Percentiles rank a stretch among this genome's conserved stretches.
phyloP scores from a whole-genome alignment of 2,888 invertebrate genomes.

The Cephus sareptanus region DNA sequence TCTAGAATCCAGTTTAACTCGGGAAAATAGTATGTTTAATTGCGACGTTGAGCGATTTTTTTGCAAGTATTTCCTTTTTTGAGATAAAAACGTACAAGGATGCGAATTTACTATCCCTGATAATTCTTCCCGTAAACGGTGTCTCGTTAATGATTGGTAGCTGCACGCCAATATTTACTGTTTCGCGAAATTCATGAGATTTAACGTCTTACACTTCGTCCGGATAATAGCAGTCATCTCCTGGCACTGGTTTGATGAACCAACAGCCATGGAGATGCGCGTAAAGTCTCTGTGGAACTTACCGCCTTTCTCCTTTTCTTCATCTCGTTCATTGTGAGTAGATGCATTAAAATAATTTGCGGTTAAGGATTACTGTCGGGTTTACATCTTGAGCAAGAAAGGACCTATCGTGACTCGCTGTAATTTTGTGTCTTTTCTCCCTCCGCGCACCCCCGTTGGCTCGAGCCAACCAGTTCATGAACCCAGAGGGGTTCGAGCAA shows the following conservation, averaged over 20 bases:
- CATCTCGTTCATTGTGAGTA: neutral
- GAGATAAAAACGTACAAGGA: no score
- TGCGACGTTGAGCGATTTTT: no score
- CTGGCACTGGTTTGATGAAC: neutral
- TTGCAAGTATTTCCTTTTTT: no score
- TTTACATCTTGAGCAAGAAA: slow-evolving; percentile 1
- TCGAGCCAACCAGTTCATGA: neutral
- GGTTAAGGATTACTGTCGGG: slow-evolving; percentile 15
- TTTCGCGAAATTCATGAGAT: slow-evolving; percentile 28
- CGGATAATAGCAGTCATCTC: neutral
- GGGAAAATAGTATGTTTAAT: no score
- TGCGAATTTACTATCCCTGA: neutral
- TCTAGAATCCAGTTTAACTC: no score
- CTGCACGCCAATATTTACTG: neutral
- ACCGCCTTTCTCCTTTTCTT: neutral
- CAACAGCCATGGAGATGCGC: neutral
- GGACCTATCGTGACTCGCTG: slow-evolving; percentile 13
- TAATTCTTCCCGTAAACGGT: neutral
- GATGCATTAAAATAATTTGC: slow-evolving; percentile 23
- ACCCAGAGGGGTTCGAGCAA: neutral
- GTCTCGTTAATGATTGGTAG: neutral
- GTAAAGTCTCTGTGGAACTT: neutral
- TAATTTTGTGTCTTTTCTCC: slow-evolving; percentile 18
- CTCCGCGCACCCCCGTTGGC: slow-evolving; percentile 14
- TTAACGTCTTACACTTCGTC: slow-evolving; percentile 17